Evolutionary conservation across 2,113 vertebrate genomes (phyloP).

Genomic region (Anas platyrhynchos): DNA sequence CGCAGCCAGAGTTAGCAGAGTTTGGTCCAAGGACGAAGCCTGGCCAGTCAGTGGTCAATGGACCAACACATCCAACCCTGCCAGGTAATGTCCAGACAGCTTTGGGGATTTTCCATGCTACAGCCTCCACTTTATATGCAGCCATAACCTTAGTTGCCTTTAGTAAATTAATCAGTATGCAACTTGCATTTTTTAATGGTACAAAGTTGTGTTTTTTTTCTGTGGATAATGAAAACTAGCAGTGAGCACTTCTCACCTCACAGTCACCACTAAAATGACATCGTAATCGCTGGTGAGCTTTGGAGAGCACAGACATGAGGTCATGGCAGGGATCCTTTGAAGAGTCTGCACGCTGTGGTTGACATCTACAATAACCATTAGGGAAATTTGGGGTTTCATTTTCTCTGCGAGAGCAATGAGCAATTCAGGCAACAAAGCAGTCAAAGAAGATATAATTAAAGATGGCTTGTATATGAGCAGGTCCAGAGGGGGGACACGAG

Average conservation of each 20-base stretch:
- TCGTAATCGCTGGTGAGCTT: background rate
- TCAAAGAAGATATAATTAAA: constrained; percentile 41
- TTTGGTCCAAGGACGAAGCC: background rate
- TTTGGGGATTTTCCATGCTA: background rate
- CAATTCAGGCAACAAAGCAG: constrained; percentile 31
- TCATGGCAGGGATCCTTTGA: constrained; percentile 5
- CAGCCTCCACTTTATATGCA: background rate
- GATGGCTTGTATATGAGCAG: background rate
- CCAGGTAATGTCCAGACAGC: background rate
- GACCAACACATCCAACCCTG: background rate
- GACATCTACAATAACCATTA: background rate
- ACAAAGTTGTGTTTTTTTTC: background rate
- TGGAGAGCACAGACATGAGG: background rate
- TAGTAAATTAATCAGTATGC: background rate
- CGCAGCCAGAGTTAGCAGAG: background rate
- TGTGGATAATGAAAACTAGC: background rate
- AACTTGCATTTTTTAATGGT: background rate
- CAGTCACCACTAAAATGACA: background rate
- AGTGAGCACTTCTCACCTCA: background rate
- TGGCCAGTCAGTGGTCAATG: background rate
- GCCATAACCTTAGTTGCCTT: constrained; percentile 14
- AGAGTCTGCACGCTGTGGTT: background rate
- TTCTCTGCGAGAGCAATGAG: constrained; percentile 10
- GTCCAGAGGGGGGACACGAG: no score
- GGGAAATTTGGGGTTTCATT: background rate